Percentiles rank a stretch among this genome's conserved stretches.
Evolutionary conservation across 1,140 invertebrate genomes (phyloP).

Genomic region (Plectus sambesii): DNA sequence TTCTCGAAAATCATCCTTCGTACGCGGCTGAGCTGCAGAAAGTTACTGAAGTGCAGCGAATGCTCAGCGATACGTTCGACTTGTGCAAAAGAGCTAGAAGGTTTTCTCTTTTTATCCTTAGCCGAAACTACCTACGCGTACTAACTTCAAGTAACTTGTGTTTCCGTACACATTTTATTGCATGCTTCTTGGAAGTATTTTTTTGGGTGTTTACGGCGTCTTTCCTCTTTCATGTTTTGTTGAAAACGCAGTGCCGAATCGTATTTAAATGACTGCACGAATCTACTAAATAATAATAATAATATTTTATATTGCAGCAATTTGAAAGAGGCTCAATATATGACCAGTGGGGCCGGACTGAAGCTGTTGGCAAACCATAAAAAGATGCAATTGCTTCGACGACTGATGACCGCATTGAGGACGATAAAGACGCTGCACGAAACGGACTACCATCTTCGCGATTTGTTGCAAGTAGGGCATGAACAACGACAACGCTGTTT

Average conservation of each 20-base stretch:
- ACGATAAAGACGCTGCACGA: constrained; percentile 20
- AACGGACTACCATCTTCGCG: constrained; percentile 17
- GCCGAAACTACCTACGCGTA: no score
- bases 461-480: constrained; percentile 15
- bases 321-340: constrained; percentile 21
- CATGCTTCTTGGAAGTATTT: no score
- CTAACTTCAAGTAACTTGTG: no score
- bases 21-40: constrained; percentile 21
- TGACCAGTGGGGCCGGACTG: constrained; percentile 14
- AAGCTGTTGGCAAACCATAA: constrained; percentile 23
- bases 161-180: no score
- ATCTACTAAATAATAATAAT: no score
- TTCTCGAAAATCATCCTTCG: constrained; percentile 21
- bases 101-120: no score
- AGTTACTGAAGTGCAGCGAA: constrained; percentile 13
- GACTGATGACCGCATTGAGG: constrained; percentile 11
- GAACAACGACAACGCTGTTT: constrained; percentile 15
- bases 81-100: no score
- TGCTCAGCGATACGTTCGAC: constrained; percentile 7
- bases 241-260: no score
- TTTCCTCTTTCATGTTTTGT: no score
- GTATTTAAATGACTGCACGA: no score
- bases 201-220: no score
- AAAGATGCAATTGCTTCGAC: constrained; percentile 17
- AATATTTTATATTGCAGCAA: constrained; percentile 10